Evolutionary conservation across 2,888 invertebrate genomes (phyloP).

Genomic region (Drosophila infuscata): DNA sequence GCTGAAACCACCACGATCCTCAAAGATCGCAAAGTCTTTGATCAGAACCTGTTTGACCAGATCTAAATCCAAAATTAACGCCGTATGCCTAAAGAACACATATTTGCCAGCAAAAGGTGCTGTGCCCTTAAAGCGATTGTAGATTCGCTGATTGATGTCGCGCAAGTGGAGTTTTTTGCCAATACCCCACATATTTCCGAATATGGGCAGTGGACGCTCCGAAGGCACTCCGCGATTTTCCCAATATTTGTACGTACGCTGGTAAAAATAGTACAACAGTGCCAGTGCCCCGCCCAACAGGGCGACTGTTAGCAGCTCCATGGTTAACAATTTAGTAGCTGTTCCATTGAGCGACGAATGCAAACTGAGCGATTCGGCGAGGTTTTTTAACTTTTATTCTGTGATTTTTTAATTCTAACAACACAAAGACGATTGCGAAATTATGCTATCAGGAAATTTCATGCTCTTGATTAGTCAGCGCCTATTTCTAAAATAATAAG

Average conservation of each 20-base stretch:
- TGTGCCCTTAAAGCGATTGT: constrained; percentile 67
- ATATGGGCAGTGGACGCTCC: constrained; percentile 56
- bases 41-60: constrained; percentile 81
- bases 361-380: neutral
- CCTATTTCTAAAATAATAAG: no score
- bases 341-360: neutral
- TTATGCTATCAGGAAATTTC: no score
- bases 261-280: constrained; percentile 42
- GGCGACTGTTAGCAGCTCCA: constrained; percentile 45
- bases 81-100: constrained; percentile 61
- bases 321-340: neutral
- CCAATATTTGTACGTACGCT: constrained; percentile 67
- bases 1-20: constrained; percentile 76
- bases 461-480: no score
- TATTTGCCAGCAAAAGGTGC: constrained; percentile 70
- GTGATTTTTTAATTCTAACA: no score
- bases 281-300: constrained; percentile 43
- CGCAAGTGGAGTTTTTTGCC: constrained; percentile 59
- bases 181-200: constrained; percentile 74
- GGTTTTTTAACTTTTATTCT: neutral
- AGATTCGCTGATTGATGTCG: constrained; percentile 67
- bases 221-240: constrained; percentile 57
- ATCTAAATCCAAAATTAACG: constrained; percentile 76
- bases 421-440: no score
- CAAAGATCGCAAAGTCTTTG: constrained; percentile 83